Base-by-base conservation (phyloP, 2,113 vertebrate genomes). In the Nibea coibor region DNA sequence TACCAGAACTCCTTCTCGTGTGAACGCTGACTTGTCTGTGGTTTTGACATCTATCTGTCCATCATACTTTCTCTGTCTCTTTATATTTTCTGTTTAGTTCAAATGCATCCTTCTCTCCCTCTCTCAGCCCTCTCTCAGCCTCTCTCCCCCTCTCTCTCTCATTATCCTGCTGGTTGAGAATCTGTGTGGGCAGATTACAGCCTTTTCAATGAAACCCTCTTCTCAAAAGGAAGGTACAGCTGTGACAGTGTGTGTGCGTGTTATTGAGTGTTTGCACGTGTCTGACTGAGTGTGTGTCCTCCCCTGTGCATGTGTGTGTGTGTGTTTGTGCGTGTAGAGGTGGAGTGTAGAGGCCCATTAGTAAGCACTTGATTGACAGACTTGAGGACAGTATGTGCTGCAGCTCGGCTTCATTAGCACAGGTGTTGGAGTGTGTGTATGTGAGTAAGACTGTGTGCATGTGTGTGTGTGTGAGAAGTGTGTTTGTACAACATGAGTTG, bases 341-440 rank as follows among this genome's bases (percentile, higher is more conserved):
- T 45, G 58, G 53, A 39, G 72, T 75, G 57, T 48, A 12, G 50
- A 69, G 47, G 11, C 42, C 83, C 73, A 89, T 86, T 85, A 86
- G 83, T 66, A 19, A 68, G 56, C 69, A 61, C 53, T 80, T 89
- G 88, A 89, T 84, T 84, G 88, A 77, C 83, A 85, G 73, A 43
- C 57, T 83, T 11, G 56, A 83, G 80, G 66, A 87, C 28, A 31
- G 69, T 69, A 56, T 81, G 78, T 72, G 64, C 84, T 89, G 76
- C 79, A 65, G 75, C 80, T 80, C 80, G 2, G 53, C 64, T 83
- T 90, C 77, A 81, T 90, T 75, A 75, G 83, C 80, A 72, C 80
- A 86, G 80, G 83, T 85, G 78, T 84, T 61, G 39, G 72, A 31
- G 64, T 61, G 78, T 66, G 53, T 57, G 75, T 26, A 1, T 24